Conservation (phyloP, 2,113 vertebrate genomes). For the Ageneiosus marmoratus region DNA sequence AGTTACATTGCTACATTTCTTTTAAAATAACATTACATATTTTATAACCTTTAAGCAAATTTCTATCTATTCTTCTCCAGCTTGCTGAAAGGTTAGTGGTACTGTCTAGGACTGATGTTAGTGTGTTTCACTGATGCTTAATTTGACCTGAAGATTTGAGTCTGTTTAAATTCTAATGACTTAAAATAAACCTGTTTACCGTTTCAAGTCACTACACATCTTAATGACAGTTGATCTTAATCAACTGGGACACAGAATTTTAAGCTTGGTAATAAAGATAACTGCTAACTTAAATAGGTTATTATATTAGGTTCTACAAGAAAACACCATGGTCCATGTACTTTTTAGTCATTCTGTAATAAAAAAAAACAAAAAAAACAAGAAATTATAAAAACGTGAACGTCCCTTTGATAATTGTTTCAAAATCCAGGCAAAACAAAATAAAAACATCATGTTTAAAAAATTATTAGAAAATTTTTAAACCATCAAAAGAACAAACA, state of each 20-base stretch:
- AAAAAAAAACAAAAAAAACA: too few relatives aligned
- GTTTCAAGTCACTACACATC: neutral
- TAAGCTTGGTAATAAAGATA: neutral
- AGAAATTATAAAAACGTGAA: neutral
- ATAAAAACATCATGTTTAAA: neutral
- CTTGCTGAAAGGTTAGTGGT: too few relatives aligned
- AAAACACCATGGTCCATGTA: neutral
- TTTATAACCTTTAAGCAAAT: neutral
- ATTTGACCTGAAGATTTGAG: neutral
- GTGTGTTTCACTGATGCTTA: neutral
- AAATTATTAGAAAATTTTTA: neutral
- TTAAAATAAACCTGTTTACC: neutral
- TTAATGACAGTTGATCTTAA: neutral
- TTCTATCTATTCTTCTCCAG: neutral
- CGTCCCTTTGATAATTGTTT: neutral
- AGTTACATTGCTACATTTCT: neutral
- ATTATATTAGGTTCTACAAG: neutral
- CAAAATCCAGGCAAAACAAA: neutral
- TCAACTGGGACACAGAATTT: neutral
- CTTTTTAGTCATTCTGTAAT: neutral
- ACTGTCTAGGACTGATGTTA: too few relatives aligned
- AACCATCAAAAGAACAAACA: neutral
- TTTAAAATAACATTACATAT: too few relatives aligned
- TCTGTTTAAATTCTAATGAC: neutral
- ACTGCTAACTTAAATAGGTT: neutral